Evolutionary conservation across 2,797 vertebrate species (phyloP).

Genomic region (Melanotaenia nigrans): DNA sequence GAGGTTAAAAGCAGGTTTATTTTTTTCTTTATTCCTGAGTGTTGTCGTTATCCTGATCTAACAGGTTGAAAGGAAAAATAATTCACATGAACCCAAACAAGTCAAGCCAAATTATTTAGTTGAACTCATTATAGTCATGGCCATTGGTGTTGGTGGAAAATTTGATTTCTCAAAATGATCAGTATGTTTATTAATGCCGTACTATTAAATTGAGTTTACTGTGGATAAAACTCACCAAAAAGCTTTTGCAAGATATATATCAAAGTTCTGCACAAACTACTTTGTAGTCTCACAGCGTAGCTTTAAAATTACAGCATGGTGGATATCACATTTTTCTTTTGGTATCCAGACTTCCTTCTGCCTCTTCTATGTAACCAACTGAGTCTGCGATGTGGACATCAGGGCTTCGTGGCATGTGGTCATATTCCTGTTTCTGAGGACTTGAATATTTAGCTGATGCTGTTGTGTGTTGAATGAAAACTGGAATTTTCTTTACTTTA

Average conservation of each 20-base stretch:
- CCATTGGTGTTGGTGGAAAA: not conserved
- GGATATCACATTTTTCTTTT: not conserved
- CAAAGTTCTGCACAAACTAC: no score
- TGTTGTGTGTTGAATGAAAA: not conserved
- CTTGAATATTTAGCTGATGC: not conserved
- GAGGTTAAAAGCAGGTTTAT: constrained; percentile 39
- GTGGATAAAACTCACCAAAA: not conserved
- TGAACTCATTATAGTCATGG: not conserved
- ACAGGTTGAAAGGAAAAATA: constrained; percentile 18
- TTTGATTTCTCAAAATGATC: not conserved
- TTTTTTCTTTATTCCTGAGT: constrained; percentile 15
- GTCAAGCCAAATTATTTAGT: not conserved
- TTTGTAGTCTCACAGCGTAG: not conserved
- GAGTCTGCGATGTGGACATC: not conserved
- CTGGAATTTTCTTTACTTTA: not conserved
- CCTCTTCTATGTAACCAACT: not conserved
- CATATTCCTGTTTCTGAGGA: not conserved
- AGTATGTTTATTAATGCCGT: not conserved
- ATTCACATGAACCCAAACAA: constrained; percentile 1
- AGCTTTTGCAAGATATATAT: not conserved
- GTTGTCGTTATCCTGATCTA: constrained; percentile 27
- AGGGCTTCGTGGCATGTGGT: no score
- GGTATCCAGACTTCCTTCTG: not conserved
- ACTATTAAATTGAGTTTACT: not conserved
- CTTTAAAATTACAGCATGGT: not conserved